phyloP scores from a whole-genome alignment of 2,888 invertebrate species.

The Lithosia quadra region DNA sequence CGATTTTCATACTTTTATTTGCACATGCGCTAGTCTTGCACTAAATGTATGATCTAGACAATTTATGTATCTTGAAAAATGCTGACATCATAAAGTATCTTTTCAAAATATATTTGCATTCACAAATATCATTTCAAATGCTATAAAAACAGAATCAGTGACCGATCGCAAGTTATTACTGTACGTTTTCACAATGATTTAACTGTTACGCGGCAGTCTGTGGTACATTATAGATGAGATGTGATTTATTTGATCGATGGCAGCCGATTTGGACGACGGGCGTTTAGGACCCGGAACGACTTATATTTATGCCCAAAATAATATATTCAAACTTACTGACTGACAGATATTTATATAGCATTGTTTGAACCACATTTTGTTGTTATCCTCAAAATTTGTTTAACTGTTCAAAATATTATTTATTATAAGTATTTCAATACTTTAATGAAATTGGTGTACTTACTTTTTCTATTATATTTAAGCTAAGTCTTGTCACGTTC shows the following conservation, averaged over 20 bases:
- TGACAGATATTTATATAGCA: constrained; percentile 46
- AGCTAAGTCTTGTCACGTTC: not conserved
- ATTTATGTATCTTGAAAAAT: no score
- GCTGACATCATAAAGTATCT: no score
- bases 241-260: constrained; percentile 71
- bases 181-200: constrained; percentile 52
- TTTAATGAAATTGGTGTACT: no score
- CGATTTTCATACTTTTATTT: no score
- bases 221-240: constrained; percentile 65
- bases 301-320: constrained; percentile 62
- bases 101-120: no score
- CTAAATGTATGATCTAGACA: no score
- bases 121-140: not conserved
- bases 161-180: not conserved
- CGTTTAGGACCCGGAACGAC: constrained; percentile 55
- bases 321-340: constrained; percentile 36
- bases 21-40: no score
- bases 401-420: not conserved
- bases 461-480: no score
- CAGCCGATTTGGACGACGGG: constrained; percentile 57
- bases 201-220: constrained; percentile 49
- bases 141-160: not conserved
- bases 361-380: constrained; percentile 33
- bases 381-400: not conserved
- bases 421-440: no score